Conservation (phyloP, 2,888 invertebrate genomes). For the Furcula furcula region DNA sequence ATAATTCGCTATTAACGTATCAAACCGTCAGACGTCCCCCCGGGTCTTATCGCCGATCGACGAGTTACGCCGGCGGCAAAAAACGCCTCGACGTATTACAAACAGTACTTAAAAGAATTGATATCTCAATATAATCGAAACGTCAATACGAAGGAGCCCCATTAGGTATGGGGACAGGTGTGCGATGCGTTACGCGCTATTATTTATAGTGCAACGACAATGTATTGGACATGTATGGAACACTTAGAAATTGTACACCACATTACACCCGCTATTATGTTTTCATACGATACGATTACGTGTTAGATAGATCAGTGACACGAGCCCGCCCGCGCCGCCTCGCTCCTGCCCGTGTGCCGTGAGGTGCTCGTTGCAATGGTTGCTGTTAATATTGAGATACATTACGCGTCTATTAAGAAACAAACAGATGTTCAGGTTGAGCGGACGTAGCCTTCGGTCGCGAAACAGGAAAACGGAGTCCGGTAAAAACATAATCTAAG, state of each 20-base stretch:
- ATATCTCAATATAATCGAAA: slow-evolving; percentile 2
- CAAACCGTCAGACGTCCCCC: neutral
- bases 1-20: slow-evolving; percentile 8
- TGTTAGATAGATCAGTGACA: neutral
- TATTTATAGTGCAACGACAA: slow-evolving; percentile 10
- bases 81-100: neutral
- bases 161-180: neutral
- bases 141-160: neutral
- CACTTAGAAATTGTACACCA: slow-evolving; percentile 5
- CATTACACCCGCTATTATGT: neutral
- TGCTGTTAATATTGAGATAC: neutral
- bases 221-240: slow-evolving; percentile 5
- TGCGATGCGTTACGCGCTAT: neutral
- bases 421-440: neutral
- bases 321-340: neutral
- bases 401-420: neutral
- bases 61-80: neutral
- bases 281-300: neutral
- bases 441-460: neutral
- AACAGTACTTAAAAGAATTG: neutral
- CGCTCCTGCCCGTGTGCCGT: neutral
- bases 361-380: neutral
- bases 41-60: neutral
- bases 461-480: slow-evolving; percentile 1
- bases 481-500: slow-evolving; percentile 1